Base-by-base conservation (phyloP, 2,888 invertebrate species). In the Eumacrocentrus americanus region DNA sequence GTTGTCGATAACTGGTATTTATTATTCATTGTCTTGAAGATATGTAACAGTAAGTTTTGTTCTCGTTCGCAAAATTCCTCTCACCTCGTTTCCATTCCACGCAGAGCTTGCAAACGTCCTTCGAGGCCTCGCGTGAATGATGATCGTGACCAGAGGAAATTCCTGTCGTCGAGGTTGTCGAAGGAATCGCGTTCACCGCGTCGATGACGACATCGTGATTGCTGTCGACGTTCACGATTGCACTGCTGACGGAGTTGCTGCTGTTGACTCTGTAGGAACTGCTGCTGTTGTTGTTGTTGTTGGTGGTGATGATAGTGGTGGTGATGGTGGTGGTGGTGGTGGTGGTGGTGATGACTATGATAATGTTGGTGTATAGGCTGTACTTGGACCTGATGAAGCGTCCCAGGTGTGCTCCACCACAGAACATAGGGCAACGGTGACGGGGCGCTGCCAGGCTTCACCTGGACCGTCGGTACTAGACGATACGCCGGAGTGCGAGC, bases 1-100 rank as follows among this genome's bases (percentile, higher is more conserved):
- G n/a, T n/a, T n/a, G n/a, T n/a, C n/a, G n/a, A n/a, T n/a, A n/a
- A n/a, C n/a, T n/a, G n/a, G n/a, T n/a, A 44, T 23, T 46, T 42
- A 18, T 42, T 42, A n/a, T 42, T 40, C 9, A 40, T 18, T 18
- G 14, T 18, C 38, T 42, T 18, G 20, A 18, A 20, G 20, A 42
- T n/a, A 16, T 18, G 20, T 18, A 42, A 18, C 11, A 18, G 11
- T 18, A 9, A n/a, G 20, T 42, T 42, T 16, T 18, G 20, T 11
- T 18, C 7, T 42, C 16, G 23, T 46, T 46, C 22, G 7, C 20
- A 22, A 42, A 40, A 11, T 34, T 37, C 38, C 46, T 58, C 71
- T 71, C 67, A 72, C 76, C 77, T 76, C 67, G 75, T 75, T 74
- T 76, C 75, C 76, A 77, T 77, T 66, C 70, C 75, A 71, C 69